Percentiles rank a stretch among this genome's conserved stretches.
Conservation (phyloP, 2,888 invertebrate species). For the Tenthredo mesomela region DNA sequence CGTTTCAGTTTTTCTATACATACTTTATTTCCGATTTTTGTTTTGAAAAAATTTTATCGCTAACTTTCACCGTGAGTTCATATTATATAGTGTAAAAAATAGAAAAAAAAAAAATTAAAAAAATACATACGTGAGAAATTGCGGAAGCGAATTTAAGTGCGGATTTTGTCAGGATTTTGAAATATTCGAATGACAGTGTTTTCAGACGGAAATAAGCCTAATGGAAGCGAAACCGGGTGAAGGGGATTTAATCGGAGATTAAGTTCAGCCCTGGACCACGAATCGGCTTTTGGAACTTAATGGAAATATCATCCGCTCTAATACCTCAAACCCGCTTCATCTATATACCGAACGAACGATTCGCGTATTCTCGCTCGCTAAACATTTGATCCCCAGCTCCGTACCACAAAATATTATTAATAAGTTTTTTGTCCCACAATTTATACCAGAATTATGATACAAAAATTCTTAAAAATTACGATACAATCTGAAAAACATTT, state of each 20-base stretch:
- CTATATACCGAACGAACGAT: background rate
- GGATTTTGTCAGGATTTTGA: background rate
- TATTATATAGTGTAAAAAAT: slow-evolving; percentile 9
- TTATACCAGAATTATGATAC: background rate
- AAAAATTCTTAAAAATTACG: too few relatives aligned
- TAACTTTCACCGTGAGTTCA: too few relatives aligned
- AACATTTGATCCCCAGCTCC: background rate
- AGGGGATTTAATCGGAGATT: slow-evolving; percentile 50
- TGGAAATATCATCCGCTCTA: slow-evolving; percentile 52
- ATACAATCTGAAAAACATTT: too few relatives aligned
- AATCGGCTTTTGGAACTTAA: slow-evolving; percentile 51
- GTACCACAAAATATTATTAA: background rate
- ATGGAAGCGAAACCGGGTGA: slow-evolving; percentile 47
- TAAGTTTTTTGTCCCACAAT: background rate
- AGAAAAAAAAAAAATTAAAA: slow-evolving; percentile 58
- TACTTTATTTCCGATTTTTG: background rate
- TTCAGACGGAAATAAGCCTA: slow-evolving; percentile 35
- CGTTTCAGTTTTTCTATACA: background rate
- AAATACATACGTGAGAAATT: slow-evolving; percentile 60
- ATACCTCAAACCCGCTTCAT: slow-evolving; percentile 47
- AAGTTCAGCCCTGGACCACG: slow-evolving; percentile 51
- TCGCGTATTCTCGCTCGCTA: slow-evolving; percentile 6
- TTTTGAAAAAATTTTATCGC: background rate
- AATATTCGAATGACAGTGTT: slow-evolving; percentile 20
- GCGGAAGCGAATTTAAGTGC: slow-evolving; percentile 55